Conservation (phyloP, 2,888 invertebrate genomes). For the Athalia cordata region DNA sequence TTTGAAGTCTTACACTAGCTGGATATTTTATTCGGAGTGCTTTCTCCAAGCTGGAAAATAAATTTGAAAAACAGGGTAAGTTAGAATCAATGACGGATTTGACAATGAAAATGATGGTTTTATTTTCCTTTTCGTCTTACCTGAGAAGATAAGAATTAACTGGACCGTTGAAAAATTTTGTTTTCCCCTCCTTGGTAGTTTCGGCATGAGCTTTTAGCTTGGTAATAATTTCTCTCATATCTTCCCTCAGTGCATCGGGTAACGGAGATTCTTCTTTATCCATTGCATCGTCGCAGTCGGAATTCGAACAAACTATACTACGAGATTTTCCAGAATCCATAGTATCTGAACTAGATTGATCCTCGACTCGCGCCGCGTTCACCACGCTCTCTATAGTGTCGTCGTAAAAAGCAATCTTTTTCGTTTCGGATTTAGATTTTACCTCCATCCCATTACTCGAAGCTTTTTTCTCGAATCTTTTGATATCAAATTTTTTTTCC, state of each 20-base stretch:
- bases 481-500: slow-evolving; percentile 56
- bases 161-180: slow-evolving; percentile 75
- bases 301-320: slow-evolving; percentile 63
- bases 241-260: slow-evolving; percentile 73
- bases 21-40: slow-evolving; percentile 65
- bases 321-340: slow-evolving; percentile 70
- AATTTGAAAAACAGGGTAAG: neutral
- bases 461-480: slow-evolving; percentile 56
- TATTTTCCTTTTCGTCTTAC: slow-evolving; percentile 66
- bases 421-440: slow-evolving; percentile 59
- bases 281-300: slow-evolving; percentile 65
- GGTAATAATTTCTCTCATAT: slow-evolving; percentile 72
- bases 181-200: slow-evolving; percentile 73
- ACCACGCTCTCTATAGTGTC: slow-evolving; percentile 77
- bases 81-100: slow-evolving; percentile 12
- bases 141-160: slow-evolving; percentile 75
- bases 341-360: slow-evolving; percentile 70
- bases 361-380: slow-evolving; percentile 71
- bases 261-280: slow-evolving; percentile 71
- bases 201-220: slow-evolving; percentile 72
- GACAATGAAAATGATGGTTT: too few relatives aligned
- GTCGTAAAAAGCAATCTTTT: slow-evolving; percentile 72
- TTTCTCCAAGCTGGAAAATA: slow-evolving; percentile 71
- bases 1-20: slow-evolving; percentile 70
- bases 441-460: slow-evolving; percentile 62